Percentiles rank a stretch among this genome's conserved stretches.
Evolutionary conservation across 2,113 vertebrate species (phyloP).

Genomic region (Platycercus adscitus): DNA sequence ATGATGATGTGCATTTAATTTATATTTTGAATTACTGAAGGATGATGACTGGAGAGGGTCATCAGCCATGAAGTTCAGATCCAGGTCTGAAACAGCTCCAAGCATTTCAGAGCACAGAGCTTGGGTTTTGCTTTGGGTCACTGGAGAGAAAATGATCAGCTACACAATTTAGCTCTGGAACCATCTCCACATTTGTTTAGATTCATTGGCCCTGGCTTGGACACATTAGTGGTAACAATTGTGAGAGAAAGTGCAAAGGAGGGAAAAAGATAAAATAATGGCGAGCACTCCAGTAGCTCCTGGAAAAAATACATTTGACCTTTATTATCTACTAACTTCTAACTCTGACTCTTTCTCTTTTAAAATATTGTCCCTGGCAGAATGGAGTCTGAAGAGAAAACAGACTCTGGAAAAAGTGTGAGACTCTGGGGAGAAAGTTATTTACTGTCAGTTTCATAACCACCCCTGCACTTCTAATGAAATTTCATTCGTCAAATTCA

Average conservation of each 20-base stretch:
- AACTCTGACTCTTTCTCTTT: not conserved
- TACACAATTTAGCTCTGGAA: not conserved
- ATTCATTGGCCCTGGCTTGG: not conserved
- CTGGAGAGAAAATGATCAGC: not conserved
- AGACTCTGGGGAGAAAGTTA: slow-evolving; percentile 38
- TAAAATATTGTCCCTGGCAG: slow-evolving; percentile 32
- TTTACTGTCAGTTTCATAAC: slow-evolving; percentile 49
- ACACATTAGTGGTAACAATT: not conserved
- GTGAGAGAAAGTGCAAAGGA: not conserved
- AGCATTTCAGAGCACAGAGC: not conserved
- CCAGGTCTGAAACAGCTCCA: not conserved
- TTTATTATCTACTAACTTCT: slow-evolving; percentile 27
- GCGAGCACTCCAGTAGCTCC: slow-evolving; percentile 44
- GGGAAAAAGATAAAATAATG: slow-evolving; percentile 34
- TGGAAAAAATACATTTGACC: slow-evolving; percentile 37
- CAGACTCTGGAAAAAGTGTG: slow-evolving; percentile 16
- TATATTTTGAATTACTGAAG: not conserved
- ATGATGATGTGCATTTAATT: not conserved
- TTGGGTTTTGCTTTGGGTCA: not conserved
- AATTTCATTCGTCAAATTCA: slow-evolving; percentile 55
- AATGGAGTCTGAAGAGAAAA: slow-evolving; percentile 23
- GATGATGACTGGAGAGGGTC: not conserved
- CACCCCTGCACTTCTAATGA: not conserved
- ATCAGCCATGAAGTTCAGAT: not conserved
- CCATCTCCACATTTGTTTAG: not conserved